Percentiles rank a stretch among this genome's conserved stretches.
Conservation (phyloP, 2,888 invertebrate genomes). For the Monochamus alternatus region DNA sequence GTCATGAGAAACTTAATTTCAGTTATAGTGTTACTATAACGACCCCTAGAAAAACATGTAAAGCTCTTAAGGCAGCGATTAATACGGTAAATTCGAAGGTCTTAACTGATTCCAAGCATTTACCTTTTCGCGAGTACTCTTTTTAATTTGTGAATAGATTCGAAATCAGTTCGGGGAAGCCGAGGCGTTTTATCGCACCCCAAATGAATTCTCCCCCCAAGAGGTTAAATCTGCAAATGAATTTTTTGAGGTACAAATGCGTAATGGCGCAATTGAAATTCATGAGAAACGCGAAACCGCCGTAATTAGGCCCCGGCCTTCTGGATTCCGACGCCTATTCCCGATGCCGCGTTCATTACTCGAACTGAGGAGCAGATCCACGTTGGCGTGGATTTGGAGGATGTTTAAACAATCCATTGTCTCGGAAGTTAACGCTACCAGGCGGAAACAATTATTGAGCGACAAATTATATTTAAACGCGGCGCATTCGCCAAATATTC, state of each 20-base stretch:
- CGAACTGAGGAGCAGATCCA: background rate
- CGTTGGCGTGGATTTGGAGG: background rate
- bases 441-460: too few species aligned
- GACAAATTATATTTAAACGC: too few species aligned
- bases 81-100: too few species aligned
- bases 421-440: too few species aligned
- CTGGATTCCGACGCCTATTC: constrained; percentile 24
- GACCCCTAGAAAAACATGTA: too few species aligned
- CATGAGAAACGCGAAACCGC: constrained; percentile 52
- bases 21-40: too few species aligned
- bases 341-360: constrained; percentile 1
- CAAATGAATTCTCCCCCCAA: background rate
- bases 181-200: background rate
- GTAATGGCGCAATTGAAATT: constrained; percentile 50
- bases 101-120: too few species aligned
- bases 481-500: too few species aligned
- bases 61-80: too few species aligned
- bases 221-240: constrained; percentile 9
- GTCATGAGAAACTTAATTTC: too few species aligned
- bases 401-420: background rate
- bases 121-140: background rate
- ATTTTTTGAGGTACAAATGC: constrained; percentile 21
- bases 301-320: constrained; percentile 44
- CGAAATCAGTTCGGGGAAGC: background rate
- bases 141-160: background rate